These are phyloP conservation scores for Oncopodura yosiiana DNA, from an alignment of 1,140 invertebrate species.

Conservation along the genomic window DNA sequence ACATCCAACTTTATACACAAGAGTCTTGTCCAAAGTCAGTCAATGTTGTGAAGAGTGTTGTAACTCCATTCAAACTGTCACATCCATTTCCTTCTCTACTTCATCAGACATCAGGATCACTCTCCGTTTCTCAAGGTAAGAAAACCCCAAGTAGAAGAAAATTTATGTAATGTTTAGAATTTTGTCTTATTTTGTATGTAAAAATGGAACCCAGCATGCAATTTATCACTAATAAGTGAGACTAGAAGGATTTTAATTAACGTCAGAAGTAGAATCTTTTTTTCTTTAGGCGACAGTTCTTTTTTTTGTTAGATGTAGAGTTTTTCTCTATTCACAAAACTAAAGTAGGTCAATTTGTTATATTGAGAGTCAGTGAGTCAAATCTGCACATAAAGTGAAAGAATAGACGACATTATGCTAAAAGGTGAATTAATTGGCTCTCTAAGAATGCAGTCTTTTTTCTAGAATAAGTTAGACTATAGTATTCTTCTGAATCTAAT, in stretches of 20 bases:
- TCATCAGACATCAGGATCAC: conserved; percentile 2
- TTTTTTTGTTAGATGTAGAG: too few species aligned
- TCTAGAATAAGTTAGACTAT: background rate
- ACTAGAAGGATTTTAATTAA: background rate
- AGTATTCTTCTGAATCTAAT: too few species aligned
- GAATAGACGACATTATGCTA: too few species aligned
- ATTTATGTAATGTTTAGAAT: background rate
- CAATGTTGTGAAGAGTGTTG: conserved; percentile 18
- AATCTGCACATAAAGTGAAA: too few species aligned
- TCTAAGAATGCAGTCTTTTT: background rate
- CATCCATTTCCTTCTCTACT: conserved; percentile 22
- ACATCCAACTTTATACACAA: conserved; percentile 16
- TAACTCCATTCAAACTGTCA: conserved; percentile 22
- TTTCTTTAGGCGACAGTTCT: too few species aligned
- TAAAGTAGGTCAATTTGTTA: too few species aligned
- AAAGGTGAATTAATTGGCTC: too few species aligned
- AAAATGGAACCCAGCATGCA: background rate
- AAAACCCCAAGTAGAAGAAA: background rate
- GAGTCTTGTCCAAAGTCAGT: conserved; percentile 24
- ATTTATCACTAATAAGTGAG: background rate
- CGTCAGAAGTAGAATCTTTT: background rate
- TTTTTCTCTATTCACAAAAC: too few species aligned
- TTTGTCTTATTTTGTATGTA: background rate
- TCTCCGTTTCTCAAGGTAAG: background rate
- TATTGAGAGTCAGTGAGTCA: too few species aligned